Base-by-base conservation (phyloP, 2,888 invertebrate species). In the Cacoxenus indagator region DNA sequence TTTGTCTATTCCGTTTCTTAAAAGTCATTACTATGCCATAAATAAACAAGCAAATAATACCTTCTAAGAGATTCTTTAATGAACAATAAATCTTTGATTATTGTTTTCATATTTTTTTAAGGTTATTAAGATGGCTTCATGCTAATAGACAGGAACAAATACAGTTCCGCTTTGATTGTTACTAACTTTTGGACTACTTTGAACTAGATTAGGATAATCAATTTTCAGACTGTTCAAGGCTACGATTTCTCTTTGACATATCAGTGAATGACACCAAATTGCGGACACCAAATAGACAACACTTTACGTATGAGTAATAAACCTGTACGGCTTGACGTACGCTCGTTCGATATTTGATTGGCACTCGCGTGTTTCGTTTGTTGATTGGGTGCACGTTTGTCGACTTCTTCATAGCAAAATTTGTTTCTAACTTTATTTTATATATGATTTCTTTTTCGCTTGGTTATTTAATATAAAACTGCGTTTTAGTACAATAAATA, bases 1-100 rank as follows among this genome's bases (percentile, higher is more conserved):
- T 73, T 65, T 70, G 68, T 70, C 14, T 37, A 24, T 61, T 70
- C 64, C 64, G 67, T 72, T 76, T 51, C 22, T 17, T 17, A 37
- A 77, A 78, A 76, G 77, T 77, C 68, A 81, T 81, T 81, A 77
- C 72, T 75, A 80, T 80, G 68, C 80, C 70, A 70, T 71, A 70
- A 70, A 74, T 62, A 9, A 9, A 62, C 17, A 45, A 24, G 43
- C 26, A 62, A 45, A 62, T 6, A 43, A 62, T 43, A 43, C 8
- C 17, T 57, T 29, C 14, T 37, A 37, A 24, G 22, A 5, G 24
- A 54, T 54, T 54, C 26, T 24, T 11, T 54, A 54, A 11, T 54
- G 24, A 54, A 54, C 8, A 54, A 37, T 11, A 37, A n/a, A n/a
- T n/a, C n/a, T n/a, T n/a, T n/a, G n/a, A n/a, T n/a, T n/a, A n/a